phyloP scores from a whole-genome alignment of 1,140 invertebrate species.

The Brachionus asplanchnoidis region DNA sequence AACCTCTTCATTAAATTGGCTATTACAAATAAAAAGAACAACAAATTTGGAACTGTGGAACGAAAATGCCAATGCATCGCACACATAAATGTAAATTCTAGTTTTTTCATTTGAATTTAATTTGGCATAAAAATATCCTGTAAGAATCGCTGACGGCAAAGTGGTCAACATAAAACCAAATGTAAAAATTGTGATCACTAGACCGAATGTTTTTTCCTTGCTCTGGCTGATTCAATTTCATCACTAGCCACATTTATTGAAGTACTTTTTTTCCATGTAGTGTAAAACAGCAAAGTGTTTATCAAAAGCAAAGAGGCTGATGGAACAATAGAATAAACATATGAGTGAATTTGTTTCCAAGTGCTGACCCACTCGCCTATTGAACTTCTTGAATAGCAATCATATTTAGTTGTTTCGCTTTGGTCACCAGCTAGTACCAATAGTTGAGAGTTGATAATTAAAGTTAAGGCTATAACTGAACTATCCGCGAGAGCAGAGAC shows the following conservation, averaged over 20 bases:
- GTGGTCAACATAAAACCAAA: slow-evolving; percentile 28
- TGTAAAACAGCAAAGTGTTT: neutral
- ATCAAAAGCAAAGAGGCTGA: neutral
- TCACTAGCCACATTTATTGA: neutral
- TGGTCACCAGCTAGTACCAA: neutral
- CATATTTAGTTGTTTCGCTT: neutral
- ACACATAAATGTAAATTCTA: slow-evolving; percentile 11
- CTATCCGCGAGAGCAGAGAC: slow-evolving; percentile 94
- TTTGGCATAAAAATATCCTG: neutral
- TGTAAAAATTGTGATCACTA: slow-evolving; percentile 3
- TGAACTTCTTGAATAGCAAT: neutral
- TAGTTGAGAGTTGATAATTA: neutral
- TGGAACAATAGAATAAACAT: slow-evolving; percentile 17
- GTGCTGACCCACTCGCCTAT: neutral
- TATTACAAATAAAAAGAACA: neutral
- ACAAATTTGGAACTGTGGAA: slow-evolving; percentile 26
- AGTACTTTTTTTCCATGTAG: neutral
- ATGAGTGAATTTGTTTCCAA: neutral
- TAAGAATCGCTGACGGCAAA: slow-evolving; percentile 13
- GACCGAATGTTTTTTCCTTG: slow-evolving; percentile 12
- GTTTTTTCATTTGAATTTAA: neutral
- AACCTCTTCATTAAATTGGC: neutral
- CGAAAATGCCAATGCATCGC: slow-evolving; percentile 15
- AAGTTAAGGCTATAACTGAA: slow-evolving; percentile 57
- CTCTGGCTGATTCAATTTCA: neutral